Evolutionary conservation across 2,113 vertebrate genomes (phyloP).

Genomic region (Prochilodus magdalenae): DNA sequence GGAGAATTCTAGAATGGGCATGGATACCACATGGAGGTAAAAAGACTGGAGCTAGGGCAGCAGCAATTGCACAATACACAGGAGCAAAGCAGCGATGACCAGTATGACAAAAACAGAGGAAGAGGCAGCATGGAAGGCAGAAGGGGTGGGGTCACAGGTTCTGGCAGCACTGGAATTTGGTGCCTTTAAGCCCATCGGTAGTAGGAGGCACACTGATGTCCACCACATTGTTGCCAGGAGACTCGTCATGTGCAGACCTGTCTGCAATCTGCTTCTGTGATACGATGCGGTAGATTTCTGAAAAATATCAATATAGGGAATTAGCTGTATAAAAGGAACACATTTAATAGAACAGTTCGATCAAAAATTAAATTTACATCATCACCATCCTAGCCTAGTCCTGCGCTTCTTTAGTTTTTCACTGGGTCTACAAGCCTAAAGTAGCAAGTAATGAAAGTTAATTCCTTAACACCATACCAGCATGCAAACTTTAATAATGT

Average conservation of each 20-base stretch:
- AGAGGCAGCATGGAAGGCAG: conserved; percentile 51
- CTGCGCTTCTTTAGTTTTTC: too few species aligned
- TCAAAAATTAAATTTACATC: too few species aligned
- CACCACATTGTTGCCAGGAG: conserved; percentile 96
- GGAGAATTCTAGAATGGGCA: conserved; percentile 58
- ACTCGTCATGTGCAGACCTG: conserved; percentile 89
- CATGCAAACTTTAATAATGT: too few species aligned
- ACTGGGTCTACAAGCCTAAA: too few species aligned
- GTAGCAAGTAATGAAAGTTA: too few species aligned
- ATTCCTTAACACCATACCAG: too few species aligned
- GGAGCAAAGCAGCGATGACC: conserved; percentile 72
- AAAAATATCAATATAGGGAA: not conserved
- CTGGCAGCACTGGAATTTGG: conserved; percentile 95
- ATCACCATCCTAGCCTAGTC: too few species aligned
- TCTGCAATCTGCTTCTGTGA: conserved; percentile 97
- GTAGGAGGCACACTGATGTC: conserved; percentile 97
- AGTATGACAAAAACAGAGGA: conserved; percentile 59
- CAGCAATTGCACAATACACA: conserved; percentile 67
- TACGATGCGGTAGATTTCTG: conserved; percentile 97
- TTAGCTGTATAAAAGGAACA: too few species aligned
- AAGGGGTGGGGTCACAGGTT: conserved; percentile 85
- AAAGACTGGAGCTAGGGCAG: conserved; percentile 56
- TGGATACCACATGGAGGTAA: conserved; percentile 68
- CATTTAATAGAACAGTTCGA: too few species aligned
- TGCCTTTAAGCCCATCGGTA: conserved; percentile 91